A percentile compares a stretch with the other conserved stretches of the same genome.
phyloP scores from a whole-genome alignment of 2,888 invertebrate species.

The Hirtodrosophila cameraria region DNA sequence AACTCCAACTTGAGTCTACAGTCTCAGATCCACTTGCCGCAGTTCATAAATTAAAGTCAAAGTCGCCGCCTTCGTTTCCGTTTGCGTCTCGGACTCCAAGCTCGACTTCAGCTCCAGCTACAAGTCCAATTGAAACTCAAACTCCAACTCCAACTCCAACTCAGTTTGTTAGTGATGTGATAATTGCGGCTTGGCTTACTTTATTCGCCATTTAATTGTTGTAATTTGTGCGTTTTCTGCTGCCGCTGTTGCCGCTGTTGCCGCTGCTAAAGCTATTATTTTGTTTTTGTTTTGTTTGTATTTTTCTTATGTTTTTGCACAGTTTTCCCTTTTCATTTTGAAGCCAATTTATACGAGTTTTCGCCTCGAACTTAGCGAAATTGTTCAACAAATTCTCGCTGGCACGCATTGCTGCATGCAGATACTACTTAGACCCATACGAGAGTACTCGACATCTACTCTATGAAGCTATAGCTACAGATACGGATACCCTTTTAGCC shows the following conservation, averaged over 20 bases:
- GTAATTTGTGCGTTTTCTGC: conserved; percentile 71
- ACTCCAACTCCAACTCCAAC: conserved; percentile 17
- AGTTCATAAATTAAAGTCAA: conserved; percentile 77
- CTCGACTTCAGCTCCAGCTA: conserved; percentile 4
- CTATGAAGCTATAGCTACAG: not conserved
- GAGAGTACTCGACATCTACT: not conserved
- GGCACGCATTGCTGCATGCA: conserved; percentile 76
- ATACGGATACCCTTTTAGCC: conserved; percentile 46
- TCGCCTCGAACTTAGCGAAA: conserved; percentile 65
- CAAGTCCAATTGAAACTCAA: conserved; percentile 16
- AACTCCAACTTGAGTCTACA: too few relatives aligned
- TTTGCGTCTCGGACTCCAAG: conserved; percentile 1
- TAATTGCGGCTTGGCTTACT: conserved; percentile 78
- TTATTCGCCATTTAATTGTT: conserved; percentile 78
- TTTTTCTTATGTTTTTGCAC: conserved; percentile 14
- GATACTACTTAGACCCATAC: conserved; percentile 45
- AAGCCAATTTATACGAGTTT: conserved; percentile 67
- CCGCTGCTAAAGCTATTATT: conserved; percentile 37
- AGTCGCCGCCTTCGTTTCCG: conserved; percentile 28
- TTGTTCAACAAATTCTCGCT: conserved; percentile 76
- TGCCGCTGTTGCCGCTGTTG: conserved; percentile 9
- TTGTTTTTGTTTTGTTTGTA: not conserved
- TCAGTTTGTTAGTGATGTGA: conserved; percentile 66
- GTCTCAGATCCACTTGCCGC: conserved; percentile 45
- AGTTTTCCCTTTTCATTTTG: conserved; percentile 72